phyloP scores from a whole-genome alignment of 2,797 vertebrate genomes.

The Premnoplex brunnescens region DNA sequence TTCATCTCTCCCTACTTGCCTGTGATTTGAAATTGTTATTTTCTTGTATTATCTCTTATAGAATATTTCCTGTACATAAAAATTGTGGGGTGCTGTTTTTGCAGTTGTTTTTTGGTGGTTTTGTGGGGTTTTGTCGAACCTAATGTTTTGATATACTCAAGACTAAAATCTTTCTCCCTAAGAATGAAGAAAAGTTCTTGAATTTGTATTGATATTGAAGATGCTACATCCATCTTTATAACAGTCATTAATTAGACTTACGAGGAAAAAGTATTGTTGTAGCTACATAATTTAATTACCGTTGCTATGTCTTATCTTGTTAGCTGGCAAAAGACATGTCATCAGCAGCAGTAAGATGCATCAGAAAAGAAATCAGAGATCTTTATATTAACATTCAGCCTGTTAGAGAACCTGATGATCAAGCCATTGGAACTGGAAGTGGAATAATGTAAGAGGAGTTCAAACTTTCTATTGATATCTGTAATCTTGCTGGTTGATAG shows the following conservation, averaged over 20 bases:
- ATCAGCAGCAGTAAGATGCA: slow-evolving; percentile 87
- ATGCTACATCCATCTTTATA: neutral
- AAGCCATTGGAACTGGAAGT: slow-evolving; percentile 88
- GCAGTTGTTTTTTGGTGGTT: neutral
- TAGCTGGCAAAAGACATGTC: slow-evolving; percentile 97
- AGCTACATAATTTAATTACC: neutral
- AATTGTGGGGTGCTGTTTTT: neutral
- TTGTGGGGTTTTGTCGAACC: neutral
- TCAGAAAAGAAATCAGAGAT: slow-evolving; percentile 92
- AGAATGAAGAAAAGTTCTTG: neutral
- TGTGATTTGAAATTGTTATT: neutral
- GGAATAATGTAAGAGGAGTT: slow-evolving; percentile 90
- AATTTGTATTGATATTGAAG: neutral
- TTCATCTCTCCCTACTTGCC: neutral
- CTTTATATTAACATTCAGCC: slow-evolving; percentile 91
- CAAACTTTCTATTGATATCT: neutral
- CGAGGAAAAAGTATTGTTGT: neutral
- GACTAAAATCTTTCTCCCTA: neutral
- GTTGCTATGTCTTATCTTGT: neutral
- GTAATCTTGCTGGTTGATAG: neutral
- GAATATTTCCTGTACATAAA: neutral
- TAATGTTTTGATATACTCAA: neutral
- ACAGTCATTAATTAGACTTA: neutral
- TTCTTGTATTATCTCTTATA: neutral
- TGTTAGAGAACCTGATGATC: slow-evolving; percentile 87